phyloP scores from a whole-genome alignment of 2,888 invertebrate genomes.

The Boloria euphrosyne region DNA sequence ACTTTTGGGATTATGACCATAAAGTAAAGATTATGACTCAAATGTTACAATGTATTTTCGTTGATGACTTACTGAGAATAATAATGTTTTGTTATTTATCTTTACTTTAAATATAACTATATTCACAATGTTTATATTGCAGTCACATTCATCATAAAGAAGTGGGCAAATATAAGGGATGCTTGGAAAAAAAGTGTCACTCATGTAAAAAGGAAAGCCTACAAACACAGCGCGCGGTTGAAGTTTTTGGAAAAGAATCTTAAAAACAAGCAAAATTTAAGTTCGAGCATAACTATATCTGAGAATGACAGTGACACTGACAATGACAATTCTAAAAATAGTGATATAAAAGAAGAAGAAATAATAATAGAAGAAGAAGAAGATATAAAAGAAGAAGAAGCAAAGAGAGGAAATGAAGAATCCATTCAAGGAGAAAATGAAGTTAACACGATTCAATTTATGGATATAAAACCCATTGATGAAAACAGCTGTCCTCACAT shows the following conservation, averaged over 20 bases:
- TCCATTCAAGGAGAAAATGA: not conserved
- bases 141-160: conserved; percentile 25
- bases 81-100: too few relatives aligned
- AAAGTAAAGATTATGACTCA: too few relatives aligned
- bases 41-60: too few relatives aligned
- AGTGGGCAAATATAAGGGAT: conserved; percentile 31
- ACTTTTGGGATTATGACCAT: too few relatives aligned
- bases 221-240: conserved; percentile 20
- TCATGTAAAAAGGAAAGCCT: conserved; percentile 10
- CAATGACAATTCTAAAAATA: not conserved
- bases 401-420: not conserved
- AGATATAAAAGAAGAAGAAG: not conserved
- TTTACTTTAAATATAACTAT: too few relatives aligned
- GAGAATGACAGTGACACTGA: conserved; percentile 4
- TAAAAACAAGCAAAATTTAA: not conserved
- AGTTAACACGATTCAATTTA: not conserved
- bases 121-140: not conserved
- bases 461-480: conserved; percentile 4
- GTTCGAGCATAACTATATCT: not conserved
- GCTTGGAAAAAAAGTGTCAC: conserved; percentile 24
- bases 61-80: too few relatives aligned
- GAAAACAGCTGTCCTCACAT: conserved; percentile 24
- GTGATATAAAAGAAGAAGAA: not conserved
- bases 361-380: too few relatives aligned
- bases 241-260: conserved; percentile 28